Evolutionary conservation across 2,113 vertebrate species (phyloP).

Genomic region (Syngnathus typhle): DNA sequence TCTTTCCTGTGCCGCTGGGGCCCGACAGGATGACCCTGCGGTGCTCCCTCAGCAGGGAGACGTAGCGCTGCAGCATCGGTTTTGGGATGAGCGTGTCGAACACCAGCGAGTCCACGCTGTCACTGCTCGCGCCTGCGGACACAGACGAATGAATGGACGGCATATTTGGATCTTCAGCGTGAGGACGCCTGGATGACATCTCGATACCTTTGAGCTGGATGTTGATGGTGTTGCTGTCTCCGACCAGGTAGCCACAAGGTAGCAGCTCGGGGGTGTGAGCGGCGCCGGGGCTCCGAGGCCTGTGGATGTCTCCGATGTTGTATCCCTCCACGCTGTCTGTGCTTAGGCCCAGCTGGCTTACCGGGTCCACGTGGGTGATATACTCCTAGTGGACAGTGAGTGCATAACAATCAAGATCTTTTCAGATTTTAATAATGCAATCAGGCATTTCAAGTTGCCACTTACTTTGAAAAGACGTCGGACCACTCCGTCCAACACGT

Average conservation of each 20-base stretch:
- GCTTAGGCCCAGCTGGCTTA: slow-evolving; percentile 86
- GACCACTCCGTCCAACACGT: slow-evolving; percentile 93
- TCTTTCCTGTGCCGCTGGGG: slow-evolving; percentile 92
- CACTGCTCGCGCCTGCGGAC: slow-evolving; percentile 75
- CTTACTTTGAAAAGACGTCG: slow-evolving; percentile 91
- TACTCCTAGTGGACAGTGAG: slow-evolving; percentile 77
- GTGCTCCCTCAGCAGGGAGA: slow-evolving; percentile 87
- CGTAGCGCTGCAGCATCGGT: slow-evolving; percentile 89
- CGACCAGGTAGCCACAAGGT: slow-evolving; percentile 94
- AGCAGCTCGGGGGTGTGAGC: slow-evolving; percentile 85
- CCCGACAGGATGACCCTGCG: slow-evolving; percentile 90
- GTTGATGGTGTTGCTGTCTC: slow-evolving; percentile 91
- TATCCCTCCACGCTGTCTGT: slow-evolving; percentile 92
- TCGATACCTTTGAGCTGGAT: slow-evolving; percentile 84
- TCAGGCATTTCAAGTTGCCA: neutral
- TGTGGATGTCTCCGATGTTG: slow-evolving; percentile 86
- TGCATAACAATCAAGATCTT: neutral
- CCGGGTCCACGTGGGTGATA: slow-evolving; percentile 87
- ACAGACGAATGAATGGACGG: neutral
- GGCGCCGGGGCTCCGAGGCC: slow-evolving; percentile 65
- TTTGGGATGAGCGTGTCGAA: slow-evolving; percentile 92
- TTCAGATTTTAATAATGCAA: neutral
- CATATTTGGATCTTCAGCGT: too few species aligned
- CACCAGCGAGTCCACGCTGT: slow-evolving; percentile 84
- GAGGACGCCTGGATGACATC: too few species aligned